A percentile compares a stretch with the other conserved stretches of the same genome.
Conservation (phyloP, 2,888 invertebrate genomes). For the Galerucella calmariensis region DNA sequence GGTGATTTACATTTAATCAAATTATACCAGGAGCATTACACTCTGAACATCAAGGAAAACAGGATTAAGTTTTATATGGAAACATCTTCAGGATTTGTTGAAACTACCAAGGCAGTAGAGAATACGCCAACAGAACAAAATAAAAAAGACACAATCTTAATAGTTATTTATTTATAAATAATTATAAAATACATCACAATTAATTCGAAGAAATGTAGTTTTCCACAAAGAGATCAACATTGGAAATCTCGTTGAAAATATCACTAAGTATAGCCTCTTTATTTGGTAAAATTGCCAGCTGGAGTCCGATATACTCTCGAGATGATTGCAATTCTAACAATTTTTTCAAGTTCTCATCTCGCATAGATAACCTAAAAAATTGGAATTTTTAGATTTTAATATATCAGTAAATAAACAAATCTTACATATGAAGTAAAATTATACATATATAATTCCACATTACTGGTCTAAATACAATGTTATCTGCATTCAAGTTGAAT, state of each 20-base stretch:
- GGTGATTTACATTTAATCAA: too few species aligned
- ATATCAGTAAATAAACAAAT: slow-evolving; percentile 13
- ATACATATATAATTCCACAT: slow-evolving; percentile 79
- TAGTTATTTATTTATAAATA: slow-evolving; percentile 11
- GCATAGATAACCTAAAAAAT: slow-evolving; percentile 55
- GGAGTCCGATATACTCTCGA: slow-evolving; percentile 48
- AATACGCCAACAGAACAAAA: not conserved
- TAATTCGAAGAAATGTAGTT: slow-evolving; percentile 48
- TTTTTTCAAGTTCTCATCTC: slow-evolving; percentile 51
- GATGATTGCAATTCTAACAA: slow-evolving; percentile 49
- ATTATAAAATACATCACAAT: slow-evolving; percentile 32
- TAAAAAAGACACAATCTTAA: not conserved
- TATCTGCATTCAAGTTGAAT: slow-evolving; percentile 75
- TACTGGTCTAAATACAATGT: slow-evolving; percentile 77
- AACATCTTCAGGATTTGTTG: not conserved
- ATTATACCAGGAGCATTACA: too few species aligned
- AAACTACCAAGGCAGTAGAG: not conserved
- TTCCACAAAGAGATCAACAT: slow-evolving; percentile 54
- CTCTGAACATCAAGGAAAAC: too few species aligned
- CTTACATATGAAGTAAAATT: slow-evolving; percentile 76
- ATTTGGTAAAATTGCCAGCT: slow-evolving; percentile 48
- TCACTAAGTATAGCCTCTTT: slow-evolving; percentile 48
- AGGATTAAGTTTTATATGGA: not conserved
- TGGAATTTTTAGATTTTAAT: not conserved
- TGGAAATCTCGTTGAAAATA: slow-evolving; percentile 47